phyloP scores from a whole-genome alignment of 2,888 invertebrate species.

The Noctua pronuba region DNA sequence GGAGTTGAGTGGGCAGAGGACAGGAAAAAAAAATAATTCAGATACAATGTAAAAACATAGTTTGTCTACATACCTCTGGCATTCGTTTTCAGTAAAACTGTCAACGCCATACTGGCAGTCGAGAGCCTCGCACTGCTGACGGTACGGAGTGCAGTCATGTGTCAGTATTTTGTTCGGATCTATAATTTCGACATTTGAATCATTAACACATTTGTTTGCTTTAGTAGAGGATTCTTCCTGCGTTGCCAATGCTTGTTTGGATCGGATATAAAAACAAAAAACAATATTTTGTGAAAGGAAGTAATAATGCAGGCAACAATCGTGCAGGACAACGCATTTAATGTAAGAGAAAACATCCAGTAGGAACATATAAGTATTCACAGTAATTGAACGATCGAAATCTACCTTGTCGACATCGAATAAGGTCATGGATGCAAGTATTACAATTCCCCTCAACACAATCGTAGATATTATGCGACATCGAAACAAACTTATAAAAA shows the following conservation, averaged over 20 bases:
- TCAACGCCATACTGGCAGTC: conserved; percentile 94
- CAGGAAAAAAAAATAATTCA: neutral
- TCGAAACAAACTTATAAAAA: neutral
- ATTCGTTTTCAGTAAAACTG: conserved; percentile 73
- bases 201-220: neutral
- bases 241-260: too few relatives aligned
- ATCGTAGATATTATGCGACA: neutral
- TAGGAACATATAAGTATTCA: neutral
- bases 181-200: conserved; percentile 26
- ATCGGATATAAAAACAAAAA: neutral
- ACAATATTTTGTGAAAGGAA: neutral
- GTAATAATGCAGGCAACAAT: neutral
- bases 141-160: conserved; percentile 90
- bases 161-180: conserved; percentile 55
- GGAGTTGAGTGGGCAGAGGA: neutral
- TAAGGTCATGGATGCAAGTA: neutral
- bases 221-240: neutral
- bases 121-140: conserved; percentile 91
- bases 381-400: neutral
- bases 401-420: neutral
- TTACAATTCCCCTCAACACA: neutral
- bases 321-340: neutral
- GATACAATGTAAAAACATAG: neutral
- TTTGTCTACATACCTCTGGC: conserved; percentile 74
- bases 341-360: neutral